A percentile compares a stretch with the other conserved stretches of the same genome.
Evolutionary conservation across 92 coral and sea anemone genomes (phyloP).

Genomic region (Zoanthus sociatus): DNA sequence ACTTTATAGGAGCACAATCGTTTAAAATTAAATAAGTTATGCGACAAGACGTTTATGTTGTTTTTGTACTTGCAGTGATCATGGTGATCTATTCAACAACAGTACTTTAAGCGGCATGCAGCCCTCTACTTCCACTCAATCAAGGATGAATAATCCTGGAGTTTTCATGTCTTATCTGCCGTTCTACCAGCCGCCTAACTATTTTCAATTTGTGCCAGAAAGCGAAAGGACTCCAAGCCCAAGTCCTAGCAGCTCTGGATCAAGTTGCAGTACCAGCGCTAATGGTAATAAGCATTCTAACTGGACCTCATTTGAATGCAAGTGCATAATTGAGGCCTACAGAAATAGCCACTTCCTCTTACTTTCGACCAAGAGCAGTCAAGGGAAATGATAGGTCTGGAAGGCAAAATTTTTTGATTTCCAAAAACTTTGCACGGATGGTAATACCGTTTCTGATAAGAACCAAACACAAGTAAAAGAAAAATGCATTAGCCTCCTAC

Average conservation of each 20-base stretch:
- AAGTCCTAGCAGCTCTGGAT: conserved; percentile 23
- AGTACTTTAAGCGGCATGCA: too few relatives aligned
- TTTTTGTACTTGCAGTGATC: too few relatives aligned
- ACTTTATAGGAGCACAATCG: conserved; percentile 14
- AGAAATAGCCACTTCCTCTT: conserved; percentile 39
- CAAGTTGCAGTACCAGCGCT: conserved; percentile 39
- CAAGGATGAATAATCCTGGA: neutral
- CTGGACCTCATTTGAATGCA: conserved; percentile 54
- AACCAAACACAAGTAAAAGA: conserved; percentile 53
- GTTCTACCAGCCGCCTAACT: conserved; percentile 11
- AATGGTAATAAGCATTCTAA: conserved; percentile 53
- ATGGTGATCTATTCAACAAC: too few relatives aligned
- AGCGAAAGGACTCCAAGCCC: conserved; percentile 21
- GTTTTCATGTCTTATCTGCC: neutral
- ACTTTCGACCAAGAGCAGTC: conserved; percentile 56
- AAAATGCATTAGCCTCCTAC: conserved; percentile 55
- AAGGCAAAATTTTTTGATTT: conserved; percentile 22
- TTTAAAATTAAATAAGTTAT: neutral
- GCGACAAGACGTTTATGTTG: conserved; percentile 6
- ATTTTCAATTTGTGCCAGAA: conserved; percentile 19
- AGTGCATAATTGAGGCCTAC: conserved; percentile 59
- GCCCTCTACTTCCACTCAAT: too few relatives aligned
- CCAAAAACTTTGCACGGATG: neutral
- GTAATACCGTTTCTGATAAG: conserved; percentile 21
- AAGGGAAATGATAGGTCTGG: conserved; percentile 51